These are phyloP conservation scores for Himalopsyche kuldschensis DNA, from an alignment of 2,888 invertebrate species.

Conservation along the genomic window DNA sequence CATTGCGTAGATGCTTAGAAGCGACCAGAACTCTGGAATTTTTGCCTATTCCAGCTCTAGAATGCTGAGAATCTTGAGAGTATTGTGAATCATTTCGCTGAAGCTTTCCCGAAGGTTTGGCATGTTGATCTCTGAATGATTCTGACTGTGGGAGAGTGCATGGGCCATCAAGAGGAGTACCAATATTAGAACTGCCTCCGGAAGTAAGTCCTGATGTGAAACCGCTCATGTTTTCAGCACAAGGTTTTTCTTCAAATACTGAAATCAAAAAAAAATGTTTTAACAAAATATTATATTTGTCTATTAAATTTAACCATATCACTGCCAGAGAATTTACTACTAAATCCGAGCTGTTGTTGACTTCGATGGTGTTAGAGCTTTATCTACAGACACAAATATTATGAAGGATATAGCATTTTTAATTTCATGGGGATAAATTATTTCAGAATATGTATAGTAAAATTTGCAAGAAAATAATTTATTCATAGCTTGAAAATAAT, in stretches of 20 bases:
- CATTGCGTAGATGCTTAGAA: constrained; percentile 62
- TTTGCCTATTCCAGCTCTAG: constrained; percentile 42
- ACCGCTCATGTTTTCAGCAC: constrained; percentile 58
- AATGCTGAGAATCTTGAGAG: constrained; percentile 45
- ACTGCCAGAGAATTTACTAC: too few species aligned
- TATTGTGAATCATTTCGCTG: constrained; percentile 55
- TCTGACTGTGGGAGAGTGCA: constrained; percentile 39
- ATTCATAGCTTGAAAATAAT: too few species aligned
- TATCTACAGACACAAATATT: too few species aligned
- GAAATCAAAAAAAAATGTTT: constrained; percentile 40
- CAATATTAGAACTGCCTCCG: constrained; percentile 51
- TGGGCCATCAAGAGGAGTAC: constrained; percentile 49
- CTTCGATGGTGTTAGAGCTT: too few species aligned
- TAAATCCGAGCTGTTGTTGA: too few species aligned
- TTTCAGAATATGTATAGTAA: too few species aligned
- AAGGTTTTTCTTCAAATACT: constrained; percentile 78
- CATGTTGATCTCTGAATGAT: constrained; percentile 40
- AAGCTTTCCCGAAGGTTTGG: constrained; percentile 41
- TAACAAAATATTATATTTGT: constrained; percentile 34
- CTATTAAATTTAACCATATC: not conserved
- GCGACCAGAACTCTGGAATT: constrained; percentile 56
- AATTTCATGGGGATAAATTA: too few species aligned
- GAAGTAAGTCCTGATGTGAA: constrained; percentile 53
- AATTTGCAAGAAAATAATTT: too few species aligned
- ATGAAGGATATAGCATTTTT: too few species aligned